A percentile compares a stretch with the other conserved stretches of the same genome.
Evolutionary conservation across 2,797 vertebrate species (phyloP).

Genomic region (Leptoclinus maculatus): DNA sequence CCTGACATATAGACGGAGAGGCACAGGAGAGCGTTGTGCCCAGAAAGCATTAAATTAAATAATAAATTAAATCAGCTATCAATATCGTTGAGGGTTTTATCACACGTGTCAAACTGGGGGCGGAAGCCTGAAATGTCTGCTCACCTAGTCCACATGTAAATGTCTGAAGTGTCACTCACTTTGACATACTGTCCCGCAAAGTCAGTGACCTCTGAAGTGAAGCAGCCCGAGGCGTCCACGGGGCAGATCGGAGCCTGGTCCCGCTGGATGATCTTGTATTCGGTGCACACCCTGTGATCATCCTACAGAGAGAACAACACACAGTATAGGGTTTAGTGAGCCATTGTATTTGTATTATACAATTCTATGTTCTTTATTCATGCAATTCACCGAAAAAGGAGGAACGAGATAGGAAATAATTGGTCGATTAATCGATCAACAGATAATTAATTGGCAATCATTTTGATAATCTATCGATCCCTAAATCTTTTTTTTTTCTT

Average conservation of each 20-base stretch:
- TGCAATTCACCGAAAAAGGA: neutral
- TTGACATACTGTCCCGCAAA: conserved; percentile 97
- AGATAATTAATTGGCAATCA: neutral
- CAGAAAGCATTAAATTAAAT: conserved; percentile 26
- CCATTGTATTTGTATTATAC: neutral
- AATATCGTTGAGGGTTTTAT: conserved; percentile 17
- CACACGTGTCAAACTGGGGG: conserved; percentile 18
- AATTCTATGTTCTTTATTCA: too few relatives aligned
- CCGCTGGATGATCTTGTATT: conserved; percentile 93
- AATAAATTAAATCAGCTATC: conserved; percentile 25
- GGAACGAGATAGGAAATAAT: neutral
- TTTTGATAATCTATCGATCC: neutral
- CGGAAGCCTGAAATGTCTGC: conserved; percentile 40
- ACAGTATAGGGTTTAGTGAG: conserved; percentile 22
- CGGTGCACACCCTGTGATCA: conserved; percentile 94
- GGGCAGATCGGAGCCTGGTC: conserved; percentile 95
- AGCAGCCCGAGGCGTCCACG: conserved; percentile 94
- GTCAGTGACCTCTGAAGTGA: conserved; percentile 94
- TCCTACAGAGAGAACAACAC: conserved; percentile 84
- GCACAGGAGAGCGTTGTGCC: neutral
- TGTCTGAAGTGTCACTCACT: conserved; percentile 84
- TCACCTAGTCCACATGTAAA: conserved; percentile 62
- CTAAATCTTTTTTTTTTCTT: too few relatives aligned
- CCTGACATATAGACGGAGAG: conserved; percentile 27
- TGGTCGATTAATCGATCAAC: neutral